Percentiles rank a stretch among this genome's conserved stretches.
Evolutionary conservation across 2,797 vertebrate species (phyloP).

Genomic region (Sarcophilus harrisii): DNA sequence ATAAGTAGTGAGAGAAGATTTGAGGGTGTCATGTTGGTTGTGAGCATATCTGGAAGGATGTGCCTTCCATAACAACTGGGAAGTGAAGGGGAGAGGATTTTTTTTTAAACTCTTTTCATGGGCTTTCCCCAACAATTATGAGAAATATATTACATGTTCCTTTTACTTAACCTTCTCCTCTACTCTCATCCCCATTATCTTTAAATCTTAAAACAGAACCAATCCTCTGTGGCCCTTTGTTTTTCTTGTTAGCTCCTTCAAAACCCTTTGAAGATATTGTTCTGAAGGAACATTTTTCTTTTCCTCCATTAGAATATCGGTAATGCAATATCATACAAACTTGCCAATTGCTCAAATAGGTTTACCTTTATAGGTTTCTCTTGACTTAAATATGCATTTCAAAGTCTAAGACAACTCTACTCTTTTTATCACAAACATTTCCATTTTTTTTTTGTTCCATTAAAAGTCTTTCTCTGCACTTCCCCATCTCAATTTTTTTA

Average conservation of each 20-base stretch:
- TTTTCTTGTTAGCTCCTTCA: neutral
- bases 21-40: neutral
- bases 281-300: neutral
- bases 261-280: neutral
- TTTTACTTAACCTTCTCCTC: neutral
- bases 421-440: neutral
- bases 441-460: neutral
- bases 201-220: neutral
- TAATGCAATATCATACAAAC: neutral
- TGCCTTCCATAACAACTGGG: neutral
- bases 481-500: neutral
- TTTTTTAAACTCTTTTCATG: neutral
- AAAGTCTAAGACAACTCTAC: neutral
- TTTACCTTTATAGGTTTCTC: neutral
- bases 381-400: neutral
- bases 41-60: neutral
- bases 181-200: too few species aligned
- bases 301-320: neutral
- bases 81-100: neutral
- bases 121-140: neutral
- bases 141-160: neutral
- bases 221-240: neutral
- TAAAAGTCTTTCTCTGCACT: neutral
- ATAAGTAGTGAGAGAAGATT: neutral
- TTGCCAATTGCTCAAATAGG: neutral